These are phyloP conservation scores for Drosophila picticornis DNA, from an alignment of 2,888 invertebrate species.

Conservation along the genomic window DNA sequence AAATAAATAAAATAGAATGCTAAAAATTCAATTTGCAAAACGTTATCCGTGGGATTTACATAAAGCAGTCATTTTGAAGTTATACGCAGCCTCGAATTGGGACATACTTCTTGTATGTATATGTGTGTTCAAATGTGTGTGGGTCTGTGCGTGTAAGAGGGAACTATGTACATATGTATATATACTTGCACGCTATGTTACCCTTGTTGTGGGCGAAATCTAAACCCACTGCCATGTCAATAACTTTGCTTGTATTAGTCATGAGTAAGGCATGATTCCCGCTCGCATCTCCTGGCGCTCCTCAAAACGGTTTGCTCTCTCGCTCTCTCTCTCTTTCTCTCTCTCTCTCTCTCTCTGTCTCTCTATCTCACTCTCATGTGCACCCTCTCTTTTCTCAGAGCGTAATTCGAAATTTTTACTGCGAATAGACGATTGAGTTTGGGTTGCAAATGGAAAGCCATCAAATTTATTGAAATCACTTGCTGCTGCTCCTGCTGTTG, in stretches of 20 bases:
- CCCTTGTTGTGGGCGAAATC: constrained; percentile 69
- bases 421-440: constrained; percentile 80
- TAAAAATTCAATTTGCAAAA: constrained; percentile 84
- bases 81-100: constrained; percentile 76
- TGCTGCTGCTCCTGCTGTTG: constrained; percentile 63
- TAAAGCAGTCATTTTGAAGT: constrained; percentile 84
- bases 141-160: constrained; percentile 18
- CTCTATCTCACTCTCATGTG: background rate
- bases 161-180: constrained; percentile 18
- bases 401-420: constrained; percentile 81
- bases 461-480: constrained; percentile 85
- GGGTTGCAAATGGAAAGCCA: constrained; percentile 83
- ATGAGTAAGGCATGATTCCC: constrained; percentile 62
- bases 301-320: constrained; percentile 1
- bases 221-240: constrained; percentile 77
- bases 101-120: constrained; percentile 54
- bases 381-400: constrained; percentile 34
- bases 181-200: constrained; percentile 46
- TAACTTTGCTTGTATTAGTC: constrained; percentile 82
- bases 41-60: constrained; percentile 83
- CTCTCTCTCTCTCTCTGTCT: background rate
- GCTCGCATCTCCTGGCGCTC: constrained; percentile 13
- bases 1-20: constrained; percentile 82
- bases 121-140: constrained; percentile 20
- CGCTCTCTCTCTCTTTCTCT: background rate